A percentile compares a stretch with the other conserved stretches of the same genome.
Evolutionary conservation across 2,113 vertebrate genomes (phyloP).

Genomic region (Nothoprocta pentlandii): DNA sequence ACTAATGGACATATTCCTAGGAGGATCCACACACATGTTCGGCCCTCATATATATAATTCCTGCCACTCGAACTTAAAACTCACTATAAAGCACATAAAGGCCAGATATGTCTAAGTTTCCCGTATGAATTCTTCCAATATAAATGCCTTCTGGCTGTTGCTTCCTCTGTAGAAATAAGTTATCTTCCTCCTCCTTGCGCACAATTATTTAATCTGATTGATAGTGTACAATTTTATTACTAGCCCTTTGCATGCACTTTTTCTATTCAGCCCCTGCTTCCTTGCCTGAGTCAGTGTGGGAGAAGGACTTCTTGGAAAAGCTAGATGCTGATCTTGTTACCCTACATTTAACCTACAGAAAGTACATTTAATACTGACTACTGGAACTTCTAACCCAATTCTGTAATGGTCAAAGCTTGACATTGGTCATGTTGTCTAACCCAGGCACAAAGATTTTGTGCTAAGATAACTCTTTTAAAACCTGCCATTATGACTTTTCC

Average conservation of each 20-base stretch:
- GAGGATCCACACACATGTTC: background rate
- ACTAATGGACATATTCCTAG: background rate
- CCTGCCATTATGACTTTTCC: background rate
- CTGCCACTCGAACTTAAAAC: background rate
- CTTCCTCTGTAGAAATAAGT: background rate
- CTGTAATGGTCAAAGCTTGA: background rate
- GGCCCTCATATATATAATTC: background rate
- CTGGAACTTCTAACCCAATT: background rate
- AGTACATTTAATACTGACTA: background rate
- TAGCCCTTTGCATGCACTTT: background rate
- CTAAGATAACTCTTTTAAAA: background rate
- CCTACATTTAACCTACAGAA: background rate
- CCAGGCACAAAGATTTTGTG: rapidly evolving
- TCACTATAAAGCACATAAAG: background rate
- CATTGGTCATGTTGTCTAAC: background rate
- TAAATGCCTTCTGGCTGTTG: background rate
- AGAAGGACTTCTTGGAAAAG: rapidly evolving
- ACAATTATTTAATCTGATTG: background rate
- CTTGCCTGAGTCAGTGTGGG: background rate
- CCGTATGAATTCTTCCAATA: background rate
- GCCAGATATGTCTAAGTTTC: background rate
- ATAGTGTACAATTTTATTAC: rapidly evolving
- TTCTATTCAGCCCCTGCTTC: background rate
- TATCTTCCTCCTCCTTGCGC: background rate
- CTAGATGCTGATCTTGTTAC: background rate